Percentiles rank a stretch among this genome's conserved stretches.
Evolutionary conservation across 1,140 invertebrate species (phyloP).

Genomic region (Macrotrachela quadricornifera): DNA sequence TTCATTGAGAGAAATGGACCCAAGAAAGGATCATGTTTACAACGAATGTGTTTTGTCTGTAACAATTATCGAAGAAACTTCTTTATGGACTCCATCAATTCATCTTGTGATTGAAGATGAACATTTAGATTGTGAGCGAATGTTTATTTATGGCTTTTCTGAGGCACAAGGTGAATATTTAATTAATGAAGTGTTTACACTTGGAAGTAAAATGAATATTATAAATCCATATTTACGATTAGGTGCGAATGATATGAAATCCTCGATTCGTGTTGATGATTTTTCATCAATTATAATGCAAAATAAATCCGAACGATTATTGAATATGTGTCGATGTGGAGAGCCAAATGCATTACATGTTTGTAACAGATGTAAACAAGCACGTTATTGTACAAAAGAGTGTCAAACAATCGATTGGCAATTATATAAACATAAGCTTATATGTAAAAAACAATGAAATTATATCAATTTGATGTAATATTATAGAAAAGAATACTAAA

Average conservation of each 20-base stretch:
- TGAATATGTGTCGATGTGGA: background rate
- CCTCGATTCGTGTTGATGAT: background rate
- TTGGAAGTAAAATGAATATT: background rate
- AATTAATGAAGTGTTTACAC: background rate
- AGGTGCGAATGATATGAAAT: background rate
- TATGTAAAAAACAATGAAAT: too few species aligned
- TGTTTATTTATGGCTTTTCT: background rate
- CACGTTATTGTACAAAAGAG: background rate
- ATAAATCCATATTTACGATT: conserved; percentile 1
- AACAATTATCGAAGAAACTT: background rate
- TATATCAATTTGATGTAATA: too few species aligned
- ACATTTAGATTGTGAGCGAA: background rate
- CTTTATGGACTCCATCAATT: background rate
- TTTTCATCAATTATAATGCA: background rate
- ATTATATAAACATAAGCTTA: background rate
- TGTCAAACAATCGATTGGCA: conserved; percentile 1
- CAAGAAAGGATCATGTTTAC: background rate
- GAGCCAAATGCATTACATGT: background rate
- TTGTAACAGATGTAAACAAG: background rate
- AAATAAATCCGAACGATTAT: background rate
- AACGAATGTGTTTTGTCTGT: background rate
- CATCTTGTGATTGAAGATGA: background rate
- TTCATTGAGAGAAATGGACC: background rate
- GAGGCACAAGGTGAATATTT: too few species aligned
- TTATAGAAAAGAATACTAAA: too few species aligned